Conservation (phyloP, 2,888 invertebrate species). For the Spilosoma lubricipeda region DNA sequence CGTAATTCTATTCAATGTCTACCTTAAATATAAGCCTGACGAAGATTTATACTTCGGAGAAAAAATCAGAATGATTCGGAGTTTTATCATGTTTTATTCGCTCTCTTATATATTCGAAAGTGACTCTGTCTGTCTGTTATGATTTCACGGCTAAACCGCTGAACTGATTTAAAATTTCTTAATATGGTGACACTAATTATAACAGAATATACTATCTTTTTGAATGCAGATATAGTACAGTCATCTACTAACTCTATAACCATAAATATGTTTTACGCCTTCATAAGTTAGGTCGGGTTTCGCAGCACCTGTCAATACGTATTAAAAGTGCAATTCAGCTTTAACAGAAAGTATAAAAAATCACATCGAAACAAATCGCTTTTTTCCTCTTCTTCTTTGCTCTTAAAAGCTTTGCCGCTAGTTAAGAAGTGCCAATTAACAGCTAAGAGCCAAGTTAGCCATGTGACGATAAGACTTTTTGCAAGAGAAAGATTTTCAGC, state of each 20-base stretch:
- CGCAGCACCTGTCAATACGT: not conserved
- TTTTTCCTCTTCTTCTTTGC: slow-evolving; percentile 37
- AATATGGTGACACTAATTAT: no score
- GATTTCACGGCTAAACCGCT: no score
- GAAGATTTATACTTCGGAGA: no score
- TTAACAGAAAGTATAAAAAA: not conserved
- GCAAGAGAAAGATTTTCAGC: slow-evolving; percentile 26
- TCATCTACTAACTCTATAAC: not conserved
- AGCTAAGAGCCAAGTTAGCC: slow-evolving; percentile 17
- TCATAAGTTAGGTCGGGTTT: not conserved
- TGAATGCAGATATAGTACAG: not conserved
- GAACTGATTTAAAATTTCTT: no score
- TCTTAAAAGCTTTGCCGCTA: slow-evolving; percentile 31
- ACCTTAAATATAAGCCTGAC: not conserved
- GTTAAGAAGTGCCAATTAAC: slow-evolving; percentile 42
- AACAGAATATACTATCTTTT: no score
- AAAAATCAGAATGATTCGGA: no score
- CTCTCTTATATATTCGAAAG: no score
- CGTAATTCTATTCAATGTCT: not conserved
- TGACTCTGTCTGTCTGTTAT: no score
- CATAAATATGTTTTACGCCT: not conserved
- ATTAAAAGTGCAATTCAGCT: not conserved
- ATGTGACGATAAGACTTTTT: slow-evolving; percentile 29
- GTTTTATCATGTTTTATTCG: no score
- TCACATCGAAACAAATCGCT: slow-evolving; percentile 29